phyloP scores from a whole-genome alignment of 2,113 vertebrate genomes.

The Nymphicus hollandicus region DNA sequence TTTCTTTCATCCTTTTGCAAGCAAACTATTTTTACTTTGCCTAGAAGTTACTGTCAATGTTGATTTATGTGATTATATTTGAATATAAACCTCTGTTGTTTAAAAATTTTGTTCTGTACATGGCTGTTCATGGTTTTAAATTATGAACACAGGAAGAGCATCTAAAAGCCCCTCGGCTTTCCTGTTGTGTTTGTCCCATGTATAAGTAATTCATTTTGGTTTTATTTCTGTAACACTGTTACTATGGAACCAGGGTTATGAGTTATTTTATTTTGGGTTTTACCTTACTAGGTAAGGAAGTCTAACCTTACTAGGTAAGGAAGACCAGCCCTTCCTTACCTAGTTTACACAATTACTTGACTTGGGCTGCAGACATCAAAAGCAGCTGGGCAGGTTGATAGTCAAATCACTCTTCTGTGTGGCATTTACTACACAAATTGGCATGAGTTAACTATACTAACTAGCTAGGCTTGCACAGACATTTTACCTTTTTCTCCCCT shows the following conservation, averaged over 20 bases:
- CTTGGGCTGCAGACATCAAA: neutral
- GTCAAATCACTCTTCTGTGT: neutral
- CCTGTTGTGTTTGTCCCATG: neutral
- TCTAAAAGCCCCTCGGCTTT: neutral
- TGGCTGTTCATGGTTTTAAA: neutral
- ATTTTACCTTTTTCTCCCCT: neutral
- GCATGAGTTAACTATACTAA: neutral
- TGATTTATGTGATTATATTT: neutral
- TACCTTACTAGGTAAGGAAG: neutral
- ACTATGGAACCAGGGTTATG: neutral
- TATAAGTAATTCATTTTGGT: neutral
- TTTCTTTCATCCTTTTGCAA: slow-evolving; percentile 5
- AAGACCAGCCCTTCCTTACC: neutral
- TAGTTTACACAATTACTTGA: neutral
- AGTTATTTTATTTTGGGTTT: neutral
- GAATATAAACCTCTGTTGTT: neutral
- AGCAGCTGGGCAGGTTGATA: neutral
- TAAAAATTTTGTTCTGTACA: neutral
- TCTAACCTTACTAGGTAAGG: neutral
- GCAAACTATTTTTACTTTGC: neutral
- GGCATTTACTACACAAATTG: neutral
- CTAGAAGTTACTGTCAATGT: neutral
- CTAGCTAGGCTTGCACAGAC: neutral
- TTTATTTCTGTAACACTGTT: neutral
- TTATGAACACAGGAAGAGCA: neutral